Evolutionary conservation across 2,888 invertebrate genomes (phyloP).

Genomic region (Stratiomys singularior): DNA sequence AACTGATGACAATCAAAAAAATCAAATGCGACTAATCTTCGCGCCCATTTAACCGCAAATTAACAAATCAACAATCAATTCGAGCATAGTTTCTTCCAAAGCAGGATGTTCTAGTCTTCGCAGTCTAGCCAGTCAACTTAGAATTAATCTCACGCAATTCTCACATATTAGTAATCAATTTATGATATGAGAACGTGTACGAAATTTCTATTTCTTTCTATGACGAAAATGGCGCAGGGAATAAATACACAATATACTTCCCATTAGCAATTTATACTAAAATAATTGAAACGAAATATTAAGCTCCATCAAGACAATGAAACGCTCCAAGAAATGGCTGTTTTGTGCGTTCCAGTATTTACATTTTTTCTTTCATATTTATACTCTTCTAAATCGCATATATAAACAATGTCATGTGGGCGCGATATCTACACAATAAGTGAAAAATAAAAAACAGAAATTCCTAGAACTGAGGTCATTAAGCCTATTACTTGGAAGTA

Average conservation of each 20-base stretch:
- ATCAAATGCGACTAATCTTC: too few relatives aligned
- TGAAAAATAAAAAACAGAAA: not conserved
- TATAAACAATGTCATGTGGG: slow-evolving; percentile 7
- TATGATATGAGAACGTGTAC: not conserved
- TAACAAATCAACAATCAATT: not conserved
- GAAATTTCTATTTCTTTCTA: not conserved
- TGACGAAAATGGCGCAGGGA: not conserved
- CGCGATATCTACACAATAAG: not conserved
- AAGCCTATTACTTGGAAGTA: not conserved
- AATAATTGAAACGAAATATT: too few relatives aligned
- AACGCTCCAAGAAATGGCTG: too few relatives aligned
- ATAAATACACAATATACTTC: not conserved
- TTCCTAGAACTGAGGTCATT: not conserved
- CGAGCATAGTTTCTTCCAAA: not conserved
- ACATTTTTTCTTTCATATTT: too few relatives aligned
- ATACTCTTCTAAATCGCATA: not conserved
- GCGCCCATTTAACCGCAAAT: not conserved
- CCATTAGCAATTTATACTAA: too few relatives aligned
- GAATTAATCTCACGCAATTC: slow-evolving; percentile 1
- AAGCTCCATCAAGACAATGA: too few relatives aligned
- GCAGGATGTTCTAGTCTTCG: too few relatives aligned
- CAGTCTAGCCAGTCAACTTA: not conserved
- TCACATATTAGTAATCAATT: not conserved
- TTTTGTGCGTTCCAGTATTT: too few relatives aligned
- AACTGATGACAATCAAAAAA: too few relatives aligned